Evolutionary conservation across 2,113 vertebrate genomes (phyloP), one percentile per base, ranked within the genome.

Genomic region (Platichthys stellatus): DNA sequence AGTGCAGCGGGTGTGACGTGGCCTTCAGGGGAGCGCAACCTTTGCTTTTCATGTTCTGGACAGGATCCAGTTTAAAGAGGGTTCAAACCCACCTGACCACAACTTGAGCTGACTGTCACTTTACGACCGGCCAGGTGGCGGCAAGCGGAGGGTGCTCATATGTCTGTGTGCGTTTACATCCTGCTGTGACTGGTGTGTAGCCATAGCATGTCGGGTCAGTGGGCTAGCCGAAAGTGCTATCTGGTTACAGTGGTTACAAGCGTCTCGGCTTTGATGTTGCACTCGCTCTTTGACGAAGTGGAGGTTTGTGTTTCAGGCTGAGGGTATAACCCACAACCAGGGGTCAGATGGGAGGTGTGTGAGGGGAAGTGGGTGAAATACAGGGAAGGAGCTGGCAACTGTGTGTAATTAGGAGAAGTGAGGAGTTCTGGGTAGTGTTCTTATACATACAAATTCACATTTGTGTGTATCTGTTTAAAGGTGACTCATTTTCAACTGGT

Each of bases 241-340:
- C 89, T 78, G 61, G 81, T 93, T 92, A 85, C 81, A 88, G 54
- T 23, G 69, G 77, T 84, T 89, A 78, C 79, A 70, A 84, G 71
- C 63, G 7, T 70, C 57, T 47, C 18, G 10, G 66, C 87, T 89
- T 91, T 93, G 89, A 90, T 91, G 90, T 83, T 23, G 51, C 24
- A 49, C 69, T 12, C 17, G 53, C 60, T 73, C 72, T 10, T 40
- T 6, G 76, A 43, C 11, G 0, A 69, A 60, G 69, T 69, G 69
- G 28, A 56, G 80, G 63, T 84, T 86, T 88, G 76, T 53, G 64
- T 88, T 89, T 88, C 84, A 86, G 63, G 69, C 81, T 80, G 68
- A 38, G 79, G 82, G 26, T 72, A 82, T 70, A 72, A 87, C 71
- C 74, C 72, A 87, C 77, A 76, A 28, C 57, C 65, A n/a, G 67